Evolutionary conservation across 2,888 invertebrate species (phyloP), one percentile per base, ranked within the genome.

Genomic region (Ophion slaviceki): DNA sequence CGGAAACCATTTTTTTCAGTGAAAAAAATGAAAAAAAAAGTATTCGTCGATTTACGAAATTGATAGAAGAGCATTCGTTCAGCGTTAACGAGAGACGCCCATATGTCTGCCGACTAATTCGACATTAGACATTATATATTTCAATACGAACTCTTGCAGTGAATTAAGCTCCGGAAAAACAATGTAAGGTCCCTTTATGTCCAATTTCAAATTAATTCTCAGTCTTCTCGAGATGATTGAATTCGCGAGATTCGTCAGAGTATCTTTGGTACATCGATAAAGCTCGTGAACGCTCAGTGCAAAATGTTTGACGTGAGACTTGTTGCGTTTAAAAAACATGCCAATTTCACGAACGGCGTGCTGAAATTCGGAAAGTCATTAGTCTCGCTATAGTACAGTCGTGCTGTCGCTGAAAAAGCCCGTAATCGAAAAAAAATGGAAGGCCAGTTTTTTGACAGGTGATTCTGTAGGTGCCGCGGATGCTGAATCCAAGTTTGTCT

Each of bases 121-220:
- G 20, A 14, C 32, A 6, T 32, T n/a, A 20, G 8, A 14, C 20
- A 17, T 11, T 8, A 14, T 14, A 20, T 11, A 6, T 57, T 77
- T 45, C 36, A 76, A 11, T 88, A 93, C 94, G 92, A 93, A 97
- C 97, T 96, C 96, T 89, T 96, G 95, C 81, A 96, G 94, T 61
- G 96, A 96, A 24, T 97, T 97, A 88, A 96, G 95, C 91, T 97
- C 97, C 0, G 97, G 97, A 81, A 98, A 94, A 6, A 97, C 95
- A 11, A 97, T 91, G 90, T 97, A 97, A 0, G 97, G 97, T 8
- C 97, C 96, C 92, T 96, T 96, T 74, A 97, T 94, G 89, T 97
- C 97, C 84, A 97, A 95, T 89, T 96, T 96, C n/a, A 97, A 92
- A 88, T 96, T 95, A 89, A 97, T 95, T 87, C 96, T 95, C 94